phyloP scores from a whole-genome alignment of 1,140 invertebrate genomes.

The Temnothorax longispinosus region DNA sequence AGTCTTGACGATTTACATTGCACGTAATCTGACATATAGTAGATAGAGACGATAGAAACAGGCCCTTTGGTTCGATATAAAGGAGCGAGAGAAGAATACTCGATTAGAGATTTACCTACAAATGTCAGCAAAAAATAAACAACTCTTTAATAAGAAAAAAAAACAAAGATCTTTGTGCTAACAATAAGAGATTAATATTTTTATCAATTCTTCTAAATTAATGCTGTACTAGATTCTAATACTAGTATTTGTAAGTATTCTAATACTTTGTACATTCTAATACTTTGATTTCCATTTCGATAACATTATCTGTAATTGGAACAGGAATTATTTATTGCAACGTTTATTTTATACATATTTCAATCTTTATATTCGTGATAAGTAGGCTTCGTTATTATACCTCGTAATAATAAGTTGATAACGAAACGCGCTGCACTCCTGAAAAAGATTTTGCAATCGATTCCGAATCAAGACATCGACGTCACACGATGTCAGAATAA shows the following conservation, averaged over 20 bases:
- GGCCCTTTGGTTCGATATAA: too few species aligned
- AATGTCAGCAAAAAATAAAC: background rate
- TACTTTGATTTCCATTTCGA: background rate
- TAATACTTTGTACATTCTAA: background rate
- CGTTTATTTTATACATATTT: background rate
- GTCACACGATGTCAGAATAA: background rate
- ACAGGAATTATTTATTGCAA: background rate
- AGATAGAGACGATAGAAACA: too few species aligned
- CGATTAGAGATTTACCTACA: background rate
- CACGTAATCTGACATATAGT: too few species aligned
- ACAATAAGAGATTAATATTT: background rate
- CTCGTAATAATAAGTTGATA: background rate
- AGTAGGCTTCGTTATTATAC: background rate
- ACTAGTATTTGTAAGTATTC: background rate
- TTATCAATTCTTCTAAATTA: background rate
- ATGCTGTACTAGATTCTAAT: background rate
- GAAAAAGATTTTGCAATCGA: background rate
- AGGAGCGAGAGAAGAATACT: background rate
- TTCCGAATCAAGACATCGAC: constrained; percentile 8
- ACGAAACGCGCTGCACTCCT: background rate
- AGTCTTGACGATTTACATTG: too few species aligned
- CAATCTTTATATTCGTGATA: background rate
- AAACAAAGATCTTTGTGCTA: background rate
- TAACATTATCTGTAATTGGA: background rate
- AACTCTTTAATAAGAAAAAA: background rate